A percentile compares a stretch with the other conserved stretches of the same genome.
Evolutionary conservation across 2,113 vertebrate species (phyloP).

Genomic region (Dromiciops gliroides): DNA sequence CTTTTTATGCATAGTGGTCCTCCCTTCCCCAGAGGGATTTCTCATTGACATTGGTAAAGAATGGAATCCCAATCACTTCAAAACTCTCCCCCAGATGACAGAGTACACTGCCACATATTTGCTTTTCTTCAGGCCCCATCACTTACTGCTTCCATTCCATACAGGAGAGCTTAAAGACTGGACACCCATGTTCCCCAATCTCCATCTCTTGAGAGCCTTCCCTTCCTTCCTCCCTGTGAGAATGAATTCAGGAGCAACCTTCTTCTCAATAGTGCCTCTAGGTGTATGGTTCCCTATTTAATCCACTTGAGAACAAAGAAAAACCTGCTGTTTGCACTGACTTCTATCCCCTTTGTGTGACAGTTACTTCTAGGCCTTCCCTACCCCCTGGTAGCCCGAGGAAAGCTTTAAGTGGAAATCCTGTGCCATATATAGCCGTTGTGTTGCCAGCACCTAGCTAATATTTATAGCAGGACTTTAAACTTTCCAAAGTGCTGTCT

Average conservation of each 20-base stretch:
- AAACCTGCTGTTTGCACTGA: background rate
- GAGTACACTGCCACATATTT: background rate
- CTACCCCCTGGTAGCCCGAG: background rate
- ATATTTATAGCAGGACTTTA: background rate
- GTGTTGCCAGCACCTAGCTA: background rate
- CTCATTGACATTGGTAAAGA: background rate
- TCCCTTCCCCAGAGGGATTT: background rate
- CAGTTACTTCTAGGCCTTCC: background rate
- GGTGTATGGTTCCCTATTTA: background rate
- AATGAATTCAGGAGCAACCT: background rate
- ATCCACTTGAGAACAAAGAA: background rate
- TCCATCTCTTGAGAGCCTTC: background rate
- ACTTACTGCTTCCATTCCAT: background rate
- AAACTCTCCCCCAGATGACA: background rate
- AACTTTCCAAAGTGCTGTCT: background rate
- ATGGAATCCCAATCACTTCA: background rate
- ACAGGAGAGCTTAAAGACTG: background rate
- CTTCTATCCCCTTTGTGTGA: background rate
- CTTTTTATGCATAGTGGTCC: background rate
- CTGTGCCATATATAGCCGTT: background rate
- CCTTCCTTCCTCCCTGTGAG: background rate
- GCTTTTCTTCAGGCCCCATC: background rate
- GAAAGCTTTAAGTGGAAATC: background rate
- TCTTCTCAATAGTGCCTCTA: background rate
- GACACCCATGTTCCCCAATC: background rate